phyloP scores from a whole-genome alignment of 2,797 vertebrate species.

The Lithobates pipiens region DNA sequence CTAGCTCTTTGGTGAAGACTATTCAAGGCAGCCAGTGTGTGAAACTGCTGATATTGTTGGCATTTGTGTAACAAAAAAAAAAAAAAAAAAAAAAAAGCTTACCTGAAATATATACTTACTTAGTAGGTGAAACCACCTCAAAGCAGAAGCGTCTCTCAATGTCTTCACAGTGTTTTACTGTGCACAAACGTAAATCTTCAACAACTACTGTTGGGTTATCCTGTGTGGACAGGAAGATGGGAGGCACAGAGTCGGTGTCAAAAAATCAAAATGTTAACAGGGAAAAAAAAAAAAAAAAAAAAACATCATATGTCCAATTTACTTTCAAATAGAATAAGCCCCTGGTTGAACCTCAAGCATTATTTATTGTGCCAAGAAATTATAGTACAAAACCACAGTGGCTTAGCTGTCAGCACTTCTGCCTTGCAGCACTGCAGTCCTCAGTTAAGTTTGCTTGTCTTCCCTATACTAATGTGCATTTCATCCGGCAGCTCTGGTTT shows the following conservation, averaged over 20 bases:
- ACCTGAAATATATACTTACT: constrained; percentile 79
- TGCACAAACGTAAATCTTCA: constrained; percentile 93
- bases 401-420: too few species aligned
- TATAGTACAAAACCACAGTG: too few species aligned
- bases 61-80: background rate
- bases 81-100: background rate
- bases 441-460: too few species aligned
- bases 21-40: too few species aligned
- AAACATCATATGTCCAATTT: background rate
- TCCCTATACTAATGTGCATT: too few species aligned
- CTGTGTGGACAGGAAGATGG: constrained; percentile 69
- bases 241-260: background rate
- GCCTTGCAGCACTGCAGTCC: too few species aligned
- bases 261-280: background rate
- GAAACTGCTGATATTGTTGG: too few species aligned
- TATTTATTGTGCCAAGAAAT: too few species aligned
- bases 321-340: too few species aligned
- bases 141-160: constrained; percentile 97
- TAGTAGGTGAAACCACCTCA: constrained; percentile 97
- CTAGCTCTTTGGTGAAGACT: too few species aligned
- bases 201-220: constrained; percentile 97
- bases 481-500: too few species aligned
- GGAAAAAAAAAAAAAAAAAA: background rate
- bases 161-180: constrained; percentile 97
- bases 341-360: too few species aligned